Base-by-base conservation (phyloP, 30 jellyfish, hydroid and myxozoan genomes). In the Aurelia coerulea region DNA sequence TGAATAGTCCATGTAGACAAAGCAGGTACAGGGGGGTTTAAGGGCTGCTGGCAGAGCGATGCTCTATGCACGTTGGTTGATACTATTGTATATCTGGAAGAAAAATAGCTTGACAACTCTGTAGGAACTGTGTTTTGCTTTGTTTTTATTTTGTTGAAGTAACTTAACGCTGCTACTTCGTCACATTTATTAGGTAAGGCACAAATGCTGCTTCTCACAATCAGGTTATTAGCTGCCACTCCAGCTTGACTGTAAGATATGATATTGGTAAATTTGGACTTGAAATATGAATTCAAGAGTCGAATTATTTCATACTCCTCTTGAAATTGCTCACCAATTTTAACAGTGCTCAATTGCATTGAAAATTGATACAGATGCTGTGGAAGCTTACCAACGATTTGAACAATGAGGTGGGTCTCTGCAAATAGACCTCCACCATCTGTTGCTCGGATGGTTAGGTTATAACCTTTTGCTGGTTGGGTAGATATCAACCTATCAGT, bases 401-500 rank as follows among this genome's bases (percentile, higher is more conserved):
- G 78, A 13, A 94, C 80, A 16, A 75, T 85, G 42, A 97, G 60
- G 62, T 54, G 62, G 10, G 97, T 70, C 78, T 94, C 99, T 39
- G 76, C 97, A 65, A 66, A 89, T 14, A 67, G 68, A 34, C 90
- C 95, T 0, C 90, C 93, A 0, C 81, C 72, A 62, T 94, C 99
- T 18, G 90, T 90, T 34, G 92, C 99, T 85, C 99, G 74, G 16
- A 94, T 83, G 10, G 97, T 94, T 4, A 94, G 60, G 64, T 75
- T 85, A 66, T 89, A 89, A 59, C 97, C 97, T 4, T 62, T 41
- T 13, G 73, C 8, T 2, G 91, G 92, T 68, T 88, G 96, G 68
- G 76, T 62, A 41, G 39, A 14, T 10, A 95, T 64, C 33, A 89
- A 96, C 41, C n/a, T 19, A 35, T 84, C 56, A 1, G 97, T 80